A percentile compares a stretch with the other conserved stretches of the same genome.
These are phyloP conservation scores for Chlorodrepanis virens DNA, from an alignment of 2,113 vertebrate species.

Conservation along the genomic window DNA sequence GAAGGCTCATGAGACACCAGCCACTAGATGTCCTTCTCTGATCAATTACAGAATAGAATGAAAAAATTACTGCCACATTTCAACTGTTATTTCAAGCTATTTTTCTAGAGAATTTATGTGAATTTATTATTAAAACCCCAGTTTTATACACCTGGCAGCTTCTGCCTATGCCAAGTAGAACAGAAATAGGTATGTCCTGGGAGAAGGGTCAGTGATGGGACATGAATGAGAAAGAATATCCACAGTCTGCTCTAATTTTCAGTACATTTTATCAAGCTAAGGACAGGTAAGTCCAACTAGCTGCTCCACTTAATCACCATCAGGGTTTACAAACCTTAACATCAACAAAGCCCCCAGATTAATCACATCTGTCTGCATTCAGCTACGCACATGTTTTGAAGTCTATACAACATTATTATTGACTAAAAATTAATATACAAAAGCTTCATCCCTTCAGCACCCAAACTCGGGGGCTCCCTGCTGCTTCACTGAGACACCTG, in stretches of 20 bases:
- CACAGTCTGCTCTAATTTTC: neutral
- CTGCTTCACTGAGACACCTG: neutral
- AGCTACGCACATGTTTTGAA: neutral
- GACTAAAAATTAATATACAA: neutral
- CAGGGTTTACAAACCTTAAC: neutral
- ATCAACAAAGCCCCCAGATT: neutral
- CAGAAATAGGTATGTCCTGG: neutral
- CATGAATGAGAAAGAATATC: neutral
- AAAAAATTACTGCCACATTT: neutral
- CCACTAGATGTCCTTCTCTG: constrained; percentile 72
- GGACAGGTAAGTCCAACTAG: neutral
- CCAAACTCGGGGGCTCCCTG: neutral
- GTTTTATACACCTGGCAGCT: neutral
- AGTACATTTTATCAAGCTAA: neutral
- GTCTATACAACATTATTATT: neutral
- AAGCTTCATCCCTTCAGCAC: neutral
- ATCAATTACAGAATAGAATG: neutral
- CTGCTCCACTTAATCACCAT: neutral
- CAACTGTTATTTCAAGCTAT: neutral
- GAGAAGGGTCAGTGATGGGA: neutral
- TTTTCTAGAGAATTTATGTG: neutral
- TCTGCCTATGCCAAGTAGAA: neutral
- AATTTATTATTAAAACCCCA: neutral
- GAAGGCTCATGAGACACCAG: neutral
- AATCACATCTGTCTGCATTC: neutral